A percentile compares a stretch with the other conserved stretches of the same genome.
These are phyloP conservation scores for Scomber japonicus DNA, from an alignment of 2,113 vertebrate species.

Conservation along the genomic window DNA sequence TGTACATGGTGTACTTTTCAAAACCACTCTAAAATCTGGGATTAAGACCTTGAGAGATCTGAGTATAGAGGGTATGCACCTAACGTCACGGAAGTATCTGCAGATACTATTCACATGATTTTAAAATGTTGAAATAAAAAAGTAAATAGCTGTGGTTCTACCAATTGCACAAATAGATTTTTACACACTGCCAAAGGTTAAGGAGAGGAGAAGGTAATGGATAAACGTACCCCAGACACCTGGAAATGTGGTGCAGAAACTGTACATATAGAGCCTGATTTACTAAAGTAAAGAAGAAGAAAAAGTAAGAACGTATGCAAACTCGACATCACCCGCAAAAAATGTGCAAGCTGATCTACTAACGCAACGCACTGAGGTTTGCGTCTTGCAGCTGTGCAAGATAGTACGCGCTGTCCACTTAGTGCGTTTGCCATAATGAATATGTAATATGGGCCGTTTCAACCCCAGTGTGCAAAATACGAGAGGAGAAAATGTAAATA, in stretches of 20 bases:
- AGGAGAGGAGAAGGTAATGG: neutral
- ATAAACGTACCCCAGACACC: neutral
- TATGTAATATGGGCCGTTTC: too few relatives aligned
- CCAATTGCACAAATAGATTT: constrained; percentile 23
- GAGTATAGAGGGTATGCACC: neutral
- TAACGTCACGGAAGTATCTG: constrained; percentile 11
- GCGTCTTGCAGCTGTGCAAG: too few relatives aligned
- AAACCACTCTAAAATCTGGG: constrained; percentile 30
- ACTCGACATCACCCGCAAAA: too few relatives aligned
- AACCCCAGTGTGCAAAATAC: too few relatives aligned
- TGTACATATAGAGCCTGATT: too few relatives aligned
- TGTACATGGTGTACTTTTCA: constrained; percentile 61
- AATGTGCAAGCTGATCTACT: too few relatives aligned
- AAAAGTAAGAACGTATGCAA: too few relatives aligned
- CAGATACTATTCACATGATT: constrained; percentile 6
- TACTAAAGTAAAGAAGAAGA: too few relatives aligned
- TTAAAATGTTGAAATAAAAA: neutral
- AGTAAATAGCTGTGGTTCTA: neutral
- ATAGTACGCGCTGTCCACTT: too few relatives aligned
- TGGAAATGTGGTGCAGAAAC: neutral
- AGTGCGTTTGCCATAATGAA: too few relatives aligned
- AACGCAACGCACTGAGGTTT: too few relatives aligned
- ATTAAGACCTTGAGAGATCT: constrained; percentile 27
- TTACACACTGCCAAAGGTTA: neutral
- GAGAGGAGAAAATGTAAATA: too few relatives aligned